Conservation (phyloP, 2,113 vertebrate genomes). For the Neolamprologus longior region DNA sequence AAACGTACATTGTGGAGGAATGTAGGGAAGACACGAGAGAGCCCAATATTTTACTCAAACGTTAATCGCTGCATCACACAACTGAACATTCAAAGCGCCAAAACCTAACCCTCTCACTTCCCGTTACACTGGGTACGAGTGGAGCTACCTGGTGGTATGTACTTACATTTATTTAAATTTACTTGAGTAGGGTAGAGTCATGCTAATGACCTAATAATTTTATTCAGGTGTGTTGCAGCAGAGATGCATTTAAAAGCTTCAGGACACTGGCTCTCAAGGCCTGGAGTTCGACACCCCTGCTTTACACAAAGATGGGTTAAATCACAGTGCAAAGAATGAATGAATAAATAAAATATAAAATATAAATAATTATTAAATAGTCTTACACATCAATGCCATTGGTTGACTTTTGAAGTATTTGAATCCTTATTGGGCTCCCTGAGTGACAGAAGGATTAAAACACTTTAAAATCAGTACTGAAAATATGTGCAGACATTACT, state of each 20-base stretch:
- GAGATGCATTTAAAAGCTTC: background rate
- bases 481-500: background rate
- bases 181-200: background rate
- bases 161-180: background rate
- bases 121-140: background rate
- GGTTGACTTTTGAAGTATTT: background rate
- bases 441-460: background rate
- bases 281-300: background rate
- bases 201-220: background rate
- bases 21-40: background rate
- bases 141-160: background rate
- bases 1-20: background rate
- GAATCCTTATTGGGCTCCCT: background rate
- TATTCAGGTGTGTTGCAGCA: background rate
- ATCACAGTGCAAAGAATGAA: background rate
- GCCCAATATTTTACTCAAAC: background rate
- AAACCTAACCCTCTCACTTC: background rate
- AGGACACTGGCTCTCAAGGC: background rate
- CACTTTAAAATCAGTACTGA: background rate
- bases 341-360: background rate
- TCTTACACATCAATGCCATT: rapidly evolving
- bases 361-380: background rate
- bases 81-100: background rate
- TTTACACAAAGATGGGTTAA: background rate
- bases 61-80: background rate